These are phyloP conservation scores for Caranx ignobilis DNA, from an alignment of 2,113 vertebrate species.

Conservation along the genomic window DNA sequence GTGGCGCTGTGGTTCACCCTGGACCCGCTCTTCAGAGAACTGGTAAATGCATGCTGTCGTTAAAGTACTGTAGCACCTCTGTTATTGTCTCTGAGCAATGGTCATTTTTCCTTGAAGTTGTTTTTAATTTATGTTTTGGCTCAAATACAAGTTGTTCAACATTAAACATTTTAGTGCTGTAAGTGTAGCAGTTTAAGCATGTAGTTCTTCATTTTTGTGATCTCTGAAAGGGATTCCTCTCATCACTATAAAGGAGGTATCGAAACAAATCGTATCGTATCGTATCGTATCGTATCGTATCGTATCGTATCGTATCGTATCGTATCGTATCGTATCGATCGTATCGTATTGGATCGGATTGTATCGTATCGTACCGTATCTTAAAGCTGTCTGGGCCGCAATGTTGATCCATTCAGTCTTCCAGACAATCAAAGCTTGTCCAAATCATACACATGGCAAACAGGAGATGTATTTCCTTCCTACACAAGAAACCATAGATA, in stretches of 20 bases:
- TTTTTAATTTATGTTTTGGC: background rate
- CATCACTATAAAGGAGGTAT: too few relatives aligned
- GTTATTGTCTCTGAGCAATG: background rate
- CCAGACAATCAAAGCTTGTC: background rate
- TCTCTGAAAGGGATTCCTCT: background rate
- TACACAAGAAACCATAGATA: background rate
- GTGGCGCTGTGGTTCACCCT: constrained; percentile 97
- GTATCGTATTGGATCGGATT: too few relatives aligned
- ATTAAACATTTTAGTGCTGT: background rate
- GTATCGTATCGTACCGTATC: too few relatives aligned
- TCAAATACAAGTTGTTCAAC: background rate
- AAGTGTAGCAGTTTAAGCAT: too few relatives aligned
- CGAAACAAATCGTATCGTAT: too few relatives aligned
- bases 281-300: too few relatives aligned
- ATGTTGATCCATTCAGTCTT: background rate
- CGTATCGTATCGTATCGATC: too few relatives aligned
- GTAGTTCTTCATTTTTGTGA: background rate
- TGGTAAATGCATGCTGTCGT: constrained; percentile 84
- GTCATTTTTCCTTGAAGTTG: background rate
- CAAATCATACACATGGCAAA: background rate
- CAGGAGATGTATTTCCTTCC: too few relatives aligned
- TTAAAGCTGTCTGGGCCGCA: background rate
- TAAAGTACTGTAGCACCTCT: background rate
- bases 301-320: too few relatives aligned
- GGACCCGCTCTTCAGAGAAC: constrained; percentile 93